A percentile compares a stretch with the other conserved stretches of the same genome.
phyloP scores from a whole-genome alignment of 2,797 vertebrate species.

The Phataginus tricuspis region DNA sequence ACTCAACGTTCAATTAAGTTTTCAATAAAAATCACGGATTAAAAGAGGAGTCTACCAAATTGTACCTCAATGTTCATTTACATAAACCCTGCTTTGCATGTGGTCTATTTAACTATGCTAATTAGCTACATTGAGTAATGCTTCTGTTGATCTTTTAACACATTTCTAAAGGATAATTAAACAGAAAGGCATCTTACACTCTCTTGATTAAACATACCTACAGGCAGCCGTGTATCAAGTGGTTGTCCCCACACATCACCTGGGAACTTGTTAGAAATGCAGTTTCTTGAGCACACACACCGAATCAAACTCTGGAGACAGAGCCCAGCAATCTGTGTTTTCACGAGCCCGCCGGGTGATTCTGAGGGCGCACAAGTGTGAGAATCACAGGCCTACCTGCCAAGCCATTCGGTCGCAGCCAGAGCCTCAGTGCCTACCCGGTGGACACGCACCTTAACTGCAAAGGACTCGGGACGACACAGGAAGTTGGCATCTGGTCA shows the following conservation, averaged over 20 bases:
- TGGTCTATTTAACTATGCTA: neutral
- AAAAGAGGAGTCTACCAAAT: neutral
- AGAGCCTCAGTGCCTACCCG: fast-evolving
- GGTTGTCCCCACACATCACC: neutral
- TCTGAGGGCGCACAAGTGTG: neutral
- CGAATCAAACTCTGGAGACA: neutral
- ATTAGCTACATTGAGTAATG: neutral
- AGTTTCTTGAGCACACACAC: neutral
- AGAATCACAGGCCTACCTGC: fast-evolving
- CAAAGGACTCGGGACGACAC: neutral
- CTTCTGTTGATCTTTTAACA: constrained; percentile 14
- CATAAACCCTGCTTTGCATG: neutral
- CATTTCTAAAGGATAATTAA: constrained; percentile 8
- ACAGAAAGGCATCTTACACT: neutral
- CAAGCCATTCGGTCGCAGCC: neutral
- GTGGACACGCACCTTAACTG: neutral
- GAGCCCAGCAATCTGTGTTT: neutral
- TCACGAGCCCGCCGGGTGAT: neutral
- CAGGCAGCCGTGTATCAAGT: neutral
- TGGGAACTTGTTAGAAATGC: neutral
- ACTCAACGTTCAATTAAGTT: neutral
- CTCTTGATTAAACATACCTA: neutral
- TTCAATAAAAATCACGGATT: neutral
- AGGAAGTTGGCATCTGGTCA: neutral
- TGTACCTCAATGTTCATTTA: constrained; percentile 2